Evolutionary conservation across 2,113 vertebrate species (phyloP).

Genomic region (Acrocephalus kingi): DNA sequence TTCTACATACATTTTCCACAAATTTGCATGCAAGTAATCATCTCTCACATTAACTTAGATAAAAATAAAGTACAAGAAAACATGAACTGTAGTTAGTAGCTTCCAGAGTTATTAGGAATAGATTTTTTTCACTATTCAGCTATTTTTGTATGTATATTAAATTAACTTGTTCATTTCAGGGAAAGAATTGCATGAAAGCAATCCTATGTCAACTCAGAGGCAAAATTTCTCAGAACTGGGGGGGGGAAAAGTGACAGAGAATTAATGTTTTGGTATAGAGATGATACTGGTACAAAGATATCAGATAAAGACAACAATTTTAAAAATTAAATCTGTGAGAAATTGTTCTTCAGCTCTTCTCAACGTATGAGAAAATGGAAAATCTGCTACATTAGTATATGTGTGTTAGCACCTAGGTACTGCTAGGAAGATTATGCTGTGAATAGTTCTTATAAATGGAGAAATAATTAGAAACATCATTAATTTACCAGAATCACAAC

Average conservation of each 20-base stretch:
- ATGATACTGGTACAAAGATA: not conserved
- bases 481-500: slow-evolving; percentile 83
- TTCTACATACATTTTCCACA: not conserved
- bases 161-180: not conserved
- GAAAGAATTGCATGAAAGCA: not conserved
- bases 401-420: not conserved
- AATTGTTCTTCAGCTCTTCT: not conserved
- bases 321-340: not conserved
- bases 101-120: not conserved
- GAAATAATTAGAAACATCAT: not conserved
- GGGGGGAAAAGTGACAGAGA: not conserved
- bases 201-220: not conserved
- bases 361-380: not conserved
- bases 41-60: not conserved
- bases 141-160: not conserved
- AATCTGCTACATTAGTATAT: not conserved
- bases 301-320: not conserved
- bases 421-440: not conserved
- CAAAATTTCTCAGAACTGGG: not conserved
- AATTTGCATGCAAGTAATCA: not conserved
- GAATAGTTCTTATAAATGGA: not conserved
- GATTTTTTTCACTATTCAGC: not conserved
- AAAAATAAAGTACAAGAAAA: not conserved
- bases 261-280: not conserved
- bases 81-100: not conserved